A percentile compares a stretch with the other conserved stretches of the same genome.
phyloP scores from a whole-genome alignment of 2,888 invertebrate species.

The Leucophora obtusa region DNA sequence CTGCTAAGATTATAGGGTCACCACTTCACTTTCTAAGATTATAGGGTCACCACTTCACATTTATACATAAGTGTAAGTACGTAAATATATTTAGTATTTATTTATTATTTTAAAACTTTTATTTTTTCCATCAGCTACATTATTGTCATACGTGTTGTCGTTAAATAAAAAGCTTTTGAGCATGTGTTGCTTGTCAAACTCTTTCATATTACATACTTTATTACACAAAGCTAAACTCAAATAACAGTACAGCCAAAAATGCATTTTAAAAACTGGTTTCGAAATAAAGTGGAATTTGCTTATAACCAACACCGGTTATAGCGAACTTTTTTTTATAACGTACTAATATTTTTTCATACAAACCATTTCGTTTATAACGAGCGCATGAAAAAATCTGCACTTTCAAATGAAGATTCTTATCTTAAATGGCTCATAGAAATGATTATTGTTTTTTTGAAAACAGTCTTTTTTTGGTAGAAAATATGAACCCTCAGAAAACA shows the following conservation, averaged over 20 bases:
- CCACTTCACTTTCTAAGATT: too few relatives aligned
- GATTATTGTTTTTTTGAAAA: too few relatives aligned
- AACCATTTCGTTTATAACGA: too few relatives aligned
- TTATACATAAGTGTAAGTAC: conserved; percentile 1
- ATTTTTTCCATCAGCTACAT: conserved; percentile 11
- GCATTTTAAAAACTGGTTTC: conserved; percentile 42
- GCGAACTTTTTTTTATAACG: too few relatives aligned
- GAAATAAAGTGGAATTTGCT: too few relatives aligned
- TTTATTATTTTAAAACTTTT: conserved; percentile 20
- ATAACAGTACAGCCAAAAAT: background rate
- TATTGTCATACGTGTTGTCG: conserved; percentile 1
- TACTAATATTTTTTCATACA: too few relatives aligned
- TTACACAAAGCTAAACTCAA: background rate
- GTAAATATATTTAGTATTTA: background rate
- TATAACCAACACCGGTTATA: background rate
- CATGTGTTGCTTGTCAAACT: background rate
- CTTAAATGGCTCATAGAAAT: too few relatives aligned
- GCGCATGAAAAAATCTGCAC: too few relatives aligned
- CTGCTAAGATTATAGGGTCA: too few relatives aligned
- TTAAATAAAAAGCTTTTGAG: conserved; percentile 46
- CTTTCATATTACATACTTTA: background rate
- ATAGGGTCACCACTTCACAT: background rate
- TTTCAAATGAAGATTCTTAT: too few relatives aligned
- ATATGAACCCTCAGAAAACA: too few relatives aligned
- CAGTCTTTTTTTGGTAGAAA: too few relatives aligned